Conservation (phyloP, 1,140 invertebrate species). For the Ceratosolen fusciceps region DNA sequence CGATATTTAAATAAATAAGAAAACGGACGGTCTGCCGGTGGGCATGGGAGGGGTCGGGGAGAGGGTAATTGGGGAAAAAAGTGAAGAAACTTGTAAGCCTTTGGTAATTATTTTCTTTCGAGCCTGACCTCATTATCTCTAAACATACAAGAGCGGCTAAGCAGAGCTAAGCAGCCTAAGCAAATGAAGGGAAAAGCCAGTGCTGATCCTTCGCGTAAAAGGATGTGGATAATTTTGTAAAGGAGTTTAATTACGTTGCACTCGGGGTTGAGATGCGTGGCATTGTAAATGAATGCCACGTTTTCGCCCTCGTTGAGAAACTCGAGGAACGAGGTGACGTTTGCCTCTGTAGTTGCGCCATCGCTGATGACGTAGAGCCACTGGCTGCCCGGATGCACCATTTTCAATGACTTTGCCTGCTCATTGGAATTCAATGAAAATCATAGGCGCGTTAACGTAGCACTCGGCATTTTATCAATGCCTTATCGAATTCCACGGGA, state of each 20-base stretch:
- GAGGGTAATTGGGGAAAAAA: slow-evolving; percentile 22
- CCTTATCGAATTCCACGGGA: background rate
- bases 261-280: slow-evolving; percentile 69
- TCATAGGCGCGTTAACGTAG: background rate
- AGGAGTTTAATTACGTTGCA: slow-evolving; percentile 71
- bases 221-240: background rate
- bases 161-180: background rate
- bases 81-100: background rate
- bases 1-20: too few relatives aligned
- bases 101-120: background rate
- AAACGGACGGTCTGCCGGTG: too few relatives aligned
- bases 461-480: background rate
- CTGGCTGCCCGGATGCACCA: slow-evolving; percentile 81
- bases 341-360: slow-evolving; percentile 67
- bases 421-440: background rate
- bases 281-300: slow-evolving; percentile 84
- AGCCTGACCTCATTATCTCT: background rate
- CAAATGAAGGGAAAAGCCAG: background rate
- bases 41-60: too few relatives aligned
- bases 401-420: slow-evolving; percentile 76
- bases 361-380: slow-evolving; percentile 86
- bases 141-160: background rate
- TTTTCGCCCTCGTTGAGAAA: slow-evolving; percentile 84
- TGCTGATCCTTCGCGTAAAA: background rate
- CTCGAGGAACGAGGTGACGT: slow-evolving; percentile 72